Conservation (phyloP, 2,888 invertebrate genomes). For the Heliconius cydno region DNA sequence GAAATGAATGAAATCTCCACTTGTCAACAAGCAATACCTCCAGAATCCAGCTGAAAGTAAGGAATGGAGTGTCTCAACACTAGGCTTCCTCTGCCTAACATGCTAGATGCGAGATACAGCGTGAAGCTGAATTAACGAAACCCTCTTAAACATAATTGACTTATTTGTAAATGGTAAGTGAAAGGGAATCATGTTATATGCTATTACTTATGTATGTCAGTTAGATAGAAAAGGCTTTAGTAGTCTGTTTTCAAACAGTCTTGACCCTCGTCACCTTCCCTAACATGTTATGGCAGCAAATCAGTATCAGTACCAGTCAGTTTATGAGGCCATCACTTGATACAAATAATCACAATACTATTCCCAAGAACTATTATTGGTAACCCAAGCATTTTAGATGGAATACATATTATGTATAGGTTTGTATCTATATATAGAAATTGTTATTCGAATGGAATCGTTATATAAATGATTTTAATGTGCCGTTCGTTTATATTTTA, state of each 20-base stretch:
- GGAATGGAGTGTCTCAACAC: too few relatives aligned
- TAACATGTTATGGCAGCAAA: conserved; percentile 20
- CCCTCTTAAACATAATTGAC: neutral
- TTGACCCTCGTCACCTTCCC: conserved; percentile 33
- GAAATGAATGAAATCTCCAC: too few relatives aligned
- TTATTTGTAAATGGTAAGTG: neutral
- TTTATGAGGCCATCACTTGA: neutral
- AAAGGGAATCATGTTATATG: neutral
- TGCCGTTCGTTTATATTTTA: neutral
- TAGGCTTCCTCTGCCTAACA: too few relatives aligned
- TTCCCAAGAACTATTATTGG: neutral
- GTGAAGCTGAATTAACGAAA: too few relatives aligned
- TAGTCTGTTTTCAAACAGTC: conserved; percentile 9
- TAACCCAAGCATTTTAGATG: neutral
- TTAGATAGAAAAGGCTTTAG: conserved; percentile 4
- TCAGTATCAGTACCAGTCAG: neutral
- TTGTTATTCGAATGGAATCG: too few relatives aligned
- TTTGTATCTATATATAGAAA: too few relatives aligned
- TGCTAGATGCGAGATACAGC: too few relatives aligned
- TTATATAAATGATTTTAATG: too few relatives aligned
- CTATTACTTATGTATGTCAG: neutral
- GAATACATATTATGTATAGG: too few relatives aligned
- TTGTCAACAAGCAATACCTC: too few relatives aligned
- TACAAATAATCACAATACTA: conserved; percentile 3
- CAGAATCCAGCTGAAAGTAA: too few relatives aligned